A percentile compares a stretch with the other conserved stretches of the same genome.
phyloP scores from a whole-genome alignment of 1,140 invertebrate genomes.

The Conus ventricosus region DNA sequence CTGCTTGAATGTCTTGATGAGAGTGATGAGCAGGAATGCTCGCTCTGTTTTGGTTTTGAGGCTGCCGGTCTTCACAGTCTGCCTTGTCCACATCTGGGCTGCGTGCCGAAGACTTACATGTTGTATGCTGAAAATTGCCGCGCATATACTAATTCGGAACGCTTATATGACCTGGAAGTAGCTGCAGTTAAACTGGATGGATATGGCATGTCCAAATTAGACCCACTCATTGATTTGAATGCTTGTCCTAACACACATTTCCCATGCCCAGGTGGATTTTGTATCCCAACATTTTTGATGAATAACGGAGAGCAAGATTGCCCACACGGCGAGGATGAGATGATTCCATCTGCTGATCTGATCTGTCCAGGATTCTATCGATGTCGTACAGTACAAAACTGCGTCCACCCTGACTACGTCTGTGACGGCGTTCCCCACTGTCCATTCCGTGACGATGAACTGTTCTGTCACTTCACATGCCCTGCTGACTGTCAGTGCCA shows the following conservation, averaged over 20 bases:
- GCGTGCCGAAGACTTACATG: background rate
- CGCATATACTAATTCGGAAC: too few relatives aligned
- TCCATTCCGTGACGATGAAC: conserved; percentile 37
- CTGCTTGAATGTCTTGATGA: conserved; percentile 35
- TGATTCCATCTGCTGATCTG: background rate
- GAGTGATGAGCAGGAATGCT: conserved; percentile 40
- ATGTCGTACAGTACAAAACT: background rate
- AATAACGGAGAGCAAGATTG: conserved; percentile 40
- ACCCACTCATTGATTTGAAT: background rate
- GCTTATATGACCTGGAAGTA: background rate
- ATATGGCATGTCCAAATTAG: conserved; percentile 30
- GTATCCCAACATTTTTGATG: conserved; percentile 37
- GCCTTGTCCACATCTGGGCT: conserved; percentile 12
- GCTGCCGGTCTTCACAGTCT: too few relatives aligned
- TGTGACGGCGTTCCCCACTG: conserved; percentile 38
- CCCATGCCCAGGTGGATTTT: conserved; percentile 17
- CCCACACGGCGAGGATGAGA: conserved; percentile 36
- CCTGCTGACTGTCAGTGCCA: conserved; percentile 25
- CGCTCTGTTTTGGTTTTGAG: too few relatives aligned
- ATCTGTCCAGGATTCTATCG: conserved; percentile 24
- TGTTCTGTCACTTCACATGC: conserved; percentile 29
- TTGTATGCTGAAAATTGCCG: background rate
- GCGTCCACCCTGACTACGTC: conserved; percentile 30
- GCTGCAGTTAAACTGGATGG: conserved; percentile 8
- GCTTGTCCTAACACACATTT: conserved; percentile 31